These are phyloP conservation scores for Ammodytes marinus DNA, from an alignment of 2,113 vertebrate species.

Conservation along the genomic window DNA sequence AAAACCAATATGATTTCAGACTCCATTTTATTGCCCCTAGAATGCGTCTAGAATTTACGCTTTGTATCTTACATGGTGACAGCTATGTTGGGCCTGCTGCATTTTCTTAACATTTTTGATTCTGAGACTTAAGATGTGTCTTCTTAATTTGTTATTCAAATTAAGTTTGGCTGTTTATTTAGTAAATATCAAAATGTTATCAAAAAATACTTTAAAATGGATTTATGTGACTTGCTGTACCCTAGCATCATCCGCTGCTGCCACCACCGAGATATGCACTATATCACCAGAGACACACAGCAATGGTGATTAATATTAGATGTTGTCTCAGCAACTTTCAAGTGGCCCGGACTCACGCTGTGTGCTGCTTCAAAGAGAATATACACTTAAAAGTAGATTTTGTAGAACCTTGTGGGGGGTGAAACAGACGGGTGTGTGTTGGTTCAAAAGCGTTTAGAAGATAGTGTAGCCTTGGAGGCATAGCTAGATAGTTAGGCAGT, in stretches of 20 bases:
- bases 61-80: not conserved
- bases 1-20: slow-evolving; percentile 23
- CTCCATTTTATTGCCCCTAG: slow-evolving; percentile 34
- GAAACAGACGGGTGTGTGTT: slow-evolving; percentile 76
- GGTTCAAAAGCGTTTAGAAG: slow-evolving; percentile 79
- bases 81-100: slow-evolving; percentile 8
- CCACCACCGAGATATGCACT: slow-evolving; percentile 42
- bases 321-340: slow-evolving; percentile 77
- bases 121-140: not conserved
- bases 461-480: slow-evolving; percentile 71
- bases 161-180: slow-evolving; percentile 32
- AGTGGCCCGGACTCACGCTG: slow-evolving; percentile 71
- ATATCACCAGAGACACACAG: slow-evolving; percentile 56
- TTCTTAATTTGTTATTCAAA: slow-evolving; percentile 1
- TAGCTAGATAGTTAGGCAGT: slow-evolving; percentile 44
- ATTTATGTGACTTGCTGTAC: slow-evolving; percentile 19
- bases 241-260: not conserved
- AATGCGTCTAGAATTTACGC: too few relatives aligned
- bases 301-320: slow-evolving; percentile 76
- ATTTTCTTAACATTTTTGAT: slow-evolving; percentile 33
- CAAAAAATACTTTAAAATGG: slow-evolving; percentile 5
- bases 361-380: slow-evolving; percentile 81
- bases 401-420: slow-evolving; percentile 64
- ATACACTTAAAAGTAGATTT: slow-evolving; percentile 76
- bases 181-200: slow-evolving; percentile 7